A percentile compares a stretch with the other conserved stretches of the same genome.
Evolutionary conservation across 2,888 invertebrate species (phyloP).

Genomic region (Spilarctia lutea): DNA sequence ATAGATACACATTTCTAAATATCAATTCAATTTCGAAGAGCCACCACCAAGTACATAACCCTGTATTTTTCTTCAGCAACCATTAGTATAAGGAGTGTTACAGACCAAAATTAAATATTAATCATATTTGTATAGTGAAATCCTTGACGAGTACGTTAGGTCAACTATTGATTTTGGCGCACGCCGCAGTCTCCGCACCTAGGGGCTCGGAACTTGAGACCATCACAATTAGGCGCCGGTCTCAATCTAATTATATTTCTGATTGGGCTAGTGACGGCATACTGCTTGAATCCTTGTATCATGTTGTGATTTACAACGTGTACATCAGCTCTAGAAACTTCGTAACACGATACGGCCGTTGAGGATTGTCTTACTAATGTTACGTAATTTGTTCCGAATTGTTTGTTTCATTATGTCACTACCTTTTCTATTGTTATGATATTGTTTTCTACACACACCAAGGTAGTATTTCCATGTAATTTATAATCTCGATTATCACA

Average conservation of each 20-base stretch:
- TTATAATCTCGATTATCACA: too few relatives aligned
- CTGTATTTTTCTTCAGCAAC: neutral
- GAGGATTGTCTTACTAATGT: constrained; percentile 31
- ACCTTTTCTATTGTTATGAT: neutral
- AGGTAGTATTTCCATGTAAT: neutral
- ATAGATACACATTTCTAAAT: neutral
- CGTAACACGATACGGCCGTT: constrained; percentile 17
- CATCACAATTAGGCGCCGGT: constrained; percentile 80
- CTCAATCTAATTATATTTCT: constrained; percentile 85
- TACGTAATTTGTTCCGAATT: constrained; percentile 36
- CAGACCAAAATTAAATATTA: constrained; percentile 52
- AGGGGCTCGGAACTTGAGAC: constrained; percentile 80
- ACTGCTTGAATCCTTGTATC: constrained; percentile 32
- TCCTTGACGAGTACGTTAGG: constrained; percentile 67
- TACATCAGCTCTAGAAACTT: constrained; percentile 14
- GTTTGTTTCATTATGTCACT: constrained; percentile 6
- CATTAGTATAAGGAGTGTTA: neutral
- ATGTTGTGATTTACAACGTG: constrained; percentile 54
- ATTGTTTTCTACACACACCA: neutral
- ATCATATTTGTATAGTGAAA: constrained; percentile 61
- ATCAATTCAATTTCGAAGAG: neutral
- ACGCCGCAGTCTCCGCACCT: constrained; percentile 56
- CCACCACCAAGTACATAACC: neutral
- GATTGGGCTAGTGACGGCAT: constrained; percentile 74
- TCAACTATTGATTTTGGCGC: constrained; percentile 79